A percentile compares a stretch with the other conserved stretches of the same genome.
Evolutionary conservation across 53 echinoderm and acorn worm species (phyloP).

Genomic region (Astropecten irregularis): DNA sequence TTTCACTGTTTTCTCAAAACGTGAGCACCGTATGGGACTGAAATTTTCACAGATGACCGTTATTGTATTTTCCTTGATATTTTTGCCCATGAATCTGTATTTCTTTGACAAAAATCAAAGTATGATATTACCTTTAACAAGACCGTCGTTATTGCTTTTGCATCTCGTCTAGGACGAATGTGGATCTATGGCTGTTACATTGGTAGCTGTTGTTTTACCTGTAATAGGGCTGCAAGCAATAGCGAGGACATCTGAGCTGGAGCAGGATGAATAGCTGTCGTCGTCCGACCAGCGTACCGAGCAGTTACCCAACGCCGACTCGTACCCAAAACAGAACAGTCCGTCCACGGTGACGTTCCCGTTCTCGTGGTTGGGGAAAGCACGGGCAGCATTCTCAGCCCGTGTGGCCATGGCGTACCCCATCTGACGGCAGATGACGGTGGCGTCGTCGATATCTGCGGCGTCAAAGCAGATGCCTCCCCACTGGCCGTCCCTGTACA

Average conservation of each 20-base stretch:
- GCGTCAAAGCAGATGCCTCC: background rate
- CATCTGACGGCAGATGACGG: background rate
- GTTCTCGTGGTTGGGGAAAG: constrained; percentile 11
- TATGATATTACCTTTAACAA: no score
- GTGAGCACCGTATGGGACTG: no score
- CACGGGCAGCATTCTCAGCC: background rate
- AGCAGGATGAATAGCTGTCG: background rate
- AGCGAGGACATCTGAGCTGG: background rate
- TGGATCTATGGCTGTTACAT: no score
- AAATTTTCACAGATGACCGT: no score
- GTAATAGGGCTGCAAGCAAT: background rate
- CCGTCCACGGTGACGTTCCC: background rate
- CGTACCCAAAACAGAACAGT: background rate
- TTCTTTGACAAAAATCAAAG: no score
- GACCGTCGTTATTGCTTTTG: no score
- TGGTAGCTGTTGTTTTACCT: no score
- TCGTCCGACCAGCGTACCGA: background rate
- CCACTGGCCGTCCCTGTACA: constrained; percentile 1
- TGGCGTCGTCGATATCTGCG: background rate
- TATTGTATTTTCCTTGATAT: no score
- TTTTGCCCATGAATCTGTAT: no score
- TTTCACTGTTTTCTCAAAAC: no score
- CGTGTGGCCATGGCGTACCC: background rate
- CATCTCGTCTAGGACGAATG: no score
- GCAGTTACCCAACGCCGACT: no score